Conservation (phyloP, 2,888 invertebrate species). For the Melinaea menophilus region DNA sequence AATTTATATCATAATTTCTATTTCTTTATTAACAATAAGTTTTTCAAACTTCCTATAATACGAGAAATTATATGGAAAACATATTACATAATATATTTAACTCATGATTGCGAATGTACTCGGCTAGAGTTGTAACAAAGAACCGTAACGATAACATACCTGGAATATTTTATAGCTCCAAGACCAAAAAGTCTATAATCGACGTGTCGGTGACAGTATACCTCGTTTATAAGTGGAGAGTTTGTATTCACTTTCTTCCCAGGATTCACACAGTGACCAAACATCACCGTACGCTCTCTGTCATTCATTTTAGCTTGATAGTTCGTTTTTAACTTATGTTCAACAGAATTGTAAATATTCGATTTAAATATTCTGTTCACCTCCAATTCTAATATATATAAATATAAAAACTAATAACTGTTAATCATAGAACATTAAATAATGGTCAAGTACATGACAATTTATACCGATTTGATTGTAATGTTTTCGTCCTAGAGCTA, state of each 20-base stretch:
- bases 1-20: neutral
- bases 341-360: constrained; percentile 67
- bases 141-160: constrained; percentile 29
- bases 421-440: neutral
- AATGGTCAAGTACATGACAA: constrained; percentile 6
- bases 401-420: neutral
- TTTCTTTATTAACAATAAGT: neutral
- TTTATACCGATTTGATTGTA: constrained; percentile 71
- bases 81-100: too few relatives aligned
- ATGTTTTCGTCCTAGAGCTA: constrained; percentile 73
- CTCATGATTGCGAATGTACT: too few relatives aligned
- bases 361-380: constrained; percentile 75
- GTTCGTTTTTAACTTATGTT: constrained; percentile 45
- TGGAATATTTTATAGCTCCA: constrained; percentile 49
- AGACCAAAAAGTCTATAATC: constrained; percentile 73
- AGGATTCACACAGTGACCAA: constrained; percentile 57
- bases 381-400: constrained; percentile 67
- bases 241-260: constrained; percentile 65
- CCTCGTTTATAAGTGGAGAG: constrained; percentile 72
- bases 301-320: constrained; percentile 30
- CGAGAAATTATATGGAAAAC: too few relatives aligned
- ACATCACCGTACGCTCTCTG: constrained; percentile 43
- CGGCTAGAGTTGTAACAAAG: too few relatives aligned
- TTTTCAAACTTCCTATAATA: too few relatives aligned
- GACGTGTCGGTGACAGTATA: constrained; percentile 56